Evolutionary conservation across 2,888 invertebrate species (phyloP).

Genomic region (Tribolium freemani): DNA sequence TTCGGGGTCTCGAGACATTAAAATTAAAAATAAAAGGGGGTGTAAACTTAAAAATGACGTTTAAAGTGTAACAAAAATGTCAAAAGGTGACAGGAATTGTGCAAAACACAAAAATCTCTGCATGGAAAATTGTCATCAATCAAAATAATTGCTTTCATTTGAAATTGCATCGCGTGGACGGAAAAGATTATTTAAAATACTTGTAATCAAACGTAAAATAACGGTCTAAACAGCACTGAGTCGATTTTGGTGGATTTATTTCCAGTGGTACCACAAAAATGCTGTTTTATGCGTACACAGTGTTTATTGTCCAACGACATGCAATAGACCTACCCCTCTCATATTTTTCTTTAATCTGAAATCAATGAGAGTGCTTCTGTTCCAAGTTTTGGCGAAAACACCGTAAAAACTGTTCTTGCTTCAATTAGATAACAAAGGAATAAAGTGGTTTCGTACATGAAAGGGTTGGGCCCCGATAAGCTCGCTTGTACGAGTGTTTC

Average conservation of each 20-base stretch:
- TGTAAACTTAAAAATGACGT: constrained; percentile 27
- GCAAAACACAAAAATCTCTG: too few relatives aligned
- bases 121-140: too few relatives aligned
- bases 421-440: constrained; percentile 11
- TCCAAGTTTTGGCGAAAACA: neutral
- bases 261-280: neutral
- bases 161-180: neutral
- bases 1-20: constrained; percentile 40
- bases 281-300: neutral
- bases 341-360: neutral
- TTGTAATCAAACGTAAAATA: neutral
- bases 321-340: neutral
- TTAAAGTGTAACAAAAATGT: neutral
- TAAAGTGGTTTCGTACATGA: constrained; percentile 7
- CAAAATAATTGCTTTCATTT: too few relatives aligned
- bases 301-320: neutral
- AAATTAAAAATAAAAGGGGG: constrained; percentile 5
- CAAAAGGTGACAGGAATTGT: neutral
- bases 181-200: neutral
- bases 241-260: neutral
- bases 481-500: neutral
- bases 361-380: neutral
- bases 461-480: neutral
- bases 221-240: neutral
- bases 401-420: neutral